These are phyloP conservation scores for Mus minutoides DNA, from an alignment of 2,797 vertebrate genomes.

Conservation along the genomic window DNA sequence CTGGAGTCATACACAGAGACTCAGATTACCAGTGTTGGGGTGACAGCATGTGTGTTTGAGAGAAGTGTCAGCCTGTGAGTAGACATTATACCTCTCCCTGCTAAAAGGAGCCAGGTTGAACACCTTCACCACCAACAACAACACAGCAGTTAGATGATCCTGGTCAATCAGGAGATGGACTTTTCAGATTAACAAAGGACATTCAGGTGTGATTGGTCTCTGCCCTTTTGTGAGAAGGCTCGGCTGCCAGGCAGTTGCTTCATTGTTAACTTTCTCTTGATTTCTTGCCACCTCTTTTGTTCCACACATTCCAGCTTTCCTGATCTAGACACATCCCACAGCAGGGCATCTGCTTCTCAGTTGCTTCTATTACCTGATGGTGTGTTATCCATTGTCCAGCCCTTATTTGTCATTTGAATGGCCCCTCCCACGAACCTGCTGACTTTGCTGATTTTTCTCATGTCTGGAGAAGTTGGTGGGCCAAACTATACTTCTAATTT, in stretches of 20 bases:
- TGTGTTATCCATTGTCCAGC: accelerated
- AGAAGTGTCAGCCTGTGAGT: not conserved
- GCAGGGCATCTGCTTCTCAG: not conserved
- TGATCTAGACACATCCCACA: not conserved
- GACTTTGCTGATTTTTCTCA: not conserved
- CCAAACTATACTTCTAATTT: not conserved
- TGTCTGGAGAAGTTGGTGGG: not conserved
- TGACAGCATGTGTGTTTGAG: not conserved
- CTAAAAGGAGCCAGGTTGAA: not conserved
- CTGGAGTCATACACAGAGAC: not conserved
- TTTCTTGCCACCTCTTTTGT: not conserved
- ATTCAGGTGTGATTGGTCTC: accelerated
- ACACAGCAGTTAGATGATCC: not conserved
- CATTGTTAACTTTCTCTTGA: not conserved
- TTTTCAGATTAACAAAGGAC: not conserved
- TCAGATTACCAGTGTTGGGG: not conserved
- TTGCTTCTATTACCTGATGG: accelerated
- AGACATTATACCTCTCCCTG: not conserved
- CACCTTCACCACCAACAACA: too few relatives aligned
- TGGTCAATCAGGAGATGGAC: not conserved
- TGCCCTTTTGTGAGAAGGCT: not conserved
- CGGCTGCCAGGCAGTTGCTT: not conserved
- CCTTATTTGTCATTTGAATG: accelerated
- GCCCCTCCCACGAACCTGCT: not conserved
- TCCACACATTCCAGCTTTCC: not conserved